Conservation (phyloP, 2,797 vertebrate genomes). For the Peromyscus eremicus region DNA sequence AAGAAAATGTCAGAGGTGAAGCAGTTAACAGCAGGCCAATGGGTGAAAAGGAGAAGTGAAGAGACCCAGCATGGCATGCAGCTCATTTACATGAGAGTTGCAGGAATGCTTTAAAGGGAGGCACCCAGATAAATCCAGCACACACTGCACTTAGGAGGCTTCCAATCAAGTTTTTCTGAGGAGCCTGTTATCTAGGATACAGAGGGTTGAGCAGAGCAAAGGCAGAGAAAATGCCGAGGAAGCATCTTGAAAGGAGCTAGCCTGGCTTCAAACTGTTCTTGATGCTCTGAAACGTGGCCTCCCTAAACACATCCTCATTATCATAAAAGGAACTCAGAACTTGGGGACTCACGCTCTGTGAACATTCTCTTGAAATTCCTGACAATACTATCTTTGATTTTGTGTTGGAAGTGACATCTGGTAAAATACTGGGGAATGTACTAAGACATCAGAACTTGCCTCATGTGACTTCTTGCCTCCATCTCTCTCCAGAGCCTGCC, state of each 20-base stretch:
- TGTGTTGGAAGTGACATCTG: background rate
- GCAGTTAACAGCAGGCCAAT: background rate
- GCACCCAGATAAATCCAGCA: background rate
- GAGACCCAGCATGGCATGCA: background rate
- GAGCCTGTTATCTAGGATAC: background rate
- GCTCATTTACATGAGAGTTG: background rate
- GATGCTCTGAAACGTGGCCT: background rate
- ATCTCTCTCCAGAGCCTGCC: background rate
- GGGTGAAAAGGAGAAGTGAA: background rate
- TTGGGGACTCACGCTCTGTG: background rate
- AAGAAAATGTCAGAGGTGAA: background rate
- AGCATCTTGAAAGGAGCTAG: background rate
- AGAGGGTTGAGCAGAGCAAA: background rate
- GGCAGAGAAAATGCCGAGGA: background rate
- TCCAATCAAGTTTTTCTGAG: background rate
- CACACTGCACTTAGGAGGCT: background rate
- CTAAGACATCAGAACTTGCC: background rate
- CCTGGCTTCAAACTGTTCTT: background rate
- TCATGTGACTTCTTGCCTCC: background rate
- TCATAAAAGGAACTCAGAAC: background rate
- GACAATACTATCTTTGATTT: background rate
- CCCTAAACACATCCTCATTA: background rate
- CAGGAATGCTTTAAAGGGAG: background rate
- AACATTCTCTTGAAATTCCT: background rate
- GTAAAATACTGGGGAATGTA: background rate